These are phyloP conservation scores for Bugula neritina DNA, from an alignment of 2,888 invertebrate species.

Conservation along the genomic window DNA sequence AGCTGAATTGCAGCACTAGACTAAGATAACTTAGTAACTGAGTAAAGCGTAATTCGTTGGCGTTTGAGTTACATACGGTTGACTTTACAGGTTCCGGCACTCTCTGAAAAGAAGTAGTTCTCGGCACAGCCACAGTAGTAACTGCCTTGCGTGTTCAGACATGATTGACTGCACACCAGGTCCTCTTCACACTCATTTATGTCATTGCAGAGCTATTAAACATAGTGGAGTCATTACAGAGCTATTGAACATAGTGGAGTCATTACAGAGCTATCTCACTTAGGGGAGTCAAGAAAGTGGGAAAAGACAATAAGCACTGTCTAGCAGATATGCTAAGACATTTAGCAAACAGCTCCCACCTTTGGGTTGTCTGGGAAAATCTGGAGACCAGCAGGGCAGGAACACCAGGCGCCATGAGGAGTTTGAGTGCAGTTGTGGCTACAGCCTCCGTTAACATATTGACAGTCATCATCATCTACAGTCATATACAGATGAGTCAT, in stretches of 20 bases:
- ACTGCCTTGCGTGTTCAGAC: slow-evolving; percentile 81
- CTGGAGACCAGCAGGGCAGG: slow-evolving; percentile 81
- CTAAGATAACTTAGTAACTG: no score
- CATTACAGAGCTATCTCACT: no score
- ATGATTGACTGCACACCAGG: slow-evolving; percentile 82
- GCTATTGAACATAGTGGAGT: no score
- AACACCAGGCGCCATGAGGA: slow-evolving; percentile 73
- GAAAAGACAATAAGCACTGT: no score
- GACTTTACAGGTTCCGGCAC: background rate
- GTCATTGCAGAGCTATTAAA: slow-evolving; percentile 56
- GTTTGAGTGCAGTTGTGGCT: slow-evolving; percentile 52
- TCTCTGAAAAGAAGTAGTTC: slow-evolving; percentile 62
- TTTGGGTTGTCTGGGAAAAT: slow-evolving; percentile 51
- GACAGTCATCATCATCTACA: slow-evolving; percentile 50
- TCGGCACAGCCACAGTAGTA: slow-evolving; percentile 78
- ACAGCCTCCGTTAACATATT: slow-evolving; percentile 53
- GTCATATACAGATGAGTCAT: no score
- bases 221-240: no score
- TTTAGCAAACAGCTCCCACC: no score
- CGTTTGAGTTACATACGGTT: no score
- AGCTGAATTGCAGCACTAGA: no score
- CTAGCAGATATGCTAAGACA: no score
- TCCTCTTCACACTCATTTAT: slow-evolving; percentile 82
- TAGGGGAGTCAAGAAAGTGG: no score
- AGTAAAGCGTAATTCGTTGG: no score